Conservation (phyloP, 1,140 invertebrate species). For the Pseudomyrmex flavicornis region DNA sequence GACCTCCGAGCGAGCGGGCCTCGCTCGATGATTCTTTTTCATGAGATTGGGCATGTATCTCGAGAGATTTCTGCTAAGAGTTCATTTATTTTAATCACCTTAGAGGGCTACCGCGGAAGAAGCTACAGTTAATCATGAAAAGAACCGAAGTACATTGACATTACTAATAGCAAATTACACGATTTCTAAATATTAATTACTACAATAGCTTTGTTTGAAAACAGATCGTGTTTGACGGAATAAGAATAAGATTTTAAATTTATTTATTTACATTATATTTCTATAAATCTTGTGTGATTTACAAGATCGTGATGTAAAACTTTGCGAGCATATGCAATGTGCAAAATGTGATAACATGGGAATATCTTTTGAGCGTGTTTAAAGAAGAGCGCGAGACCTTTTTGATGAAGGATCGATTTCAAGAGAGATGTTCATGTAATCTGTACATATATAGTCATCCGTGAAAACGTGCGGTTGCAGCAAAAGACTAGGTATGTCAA, state of each 20-base stretch:
- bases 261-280: neutral
- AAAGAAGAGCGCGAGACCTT: constrained; percentile 32
- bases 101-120: neutral
- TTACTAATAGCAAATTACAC: neutral
- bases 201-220: neutral
- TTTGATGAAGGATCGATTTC: constrained; percentile 33
- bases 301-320: constrained; percentile 38
- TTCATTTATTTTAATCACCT: constrained; percentile 1
- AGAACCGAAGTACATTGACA: too few relatives aligned
- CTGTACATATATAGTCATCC: neutral
- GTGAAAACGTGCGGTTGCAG: neutral
- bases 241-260: too few relatives aligned
- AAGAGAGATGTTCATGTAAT: constrained; percentile 31
- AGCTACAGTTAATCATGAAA: neutral
- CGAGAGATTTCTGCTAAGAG: neutral
- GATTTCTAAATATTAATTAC: constrained; percentile 12
- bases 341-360: constrained; percentile 24
- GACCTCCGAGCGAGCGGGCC: constrained; percentile 61
- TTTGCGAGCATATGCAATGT: constrained; percentile 2
- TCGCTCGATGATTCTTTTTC: constrained; percentile 2
- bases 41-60: constrained; percentile 3
- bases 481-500: neutral
- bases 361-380: constrained; percentile 24
- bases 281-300: constrained; percentile 24
- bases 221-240: too few relatives aligned